Evolutionary conservation across 2,888 invertebrate species (phyloP), one percentile per base, ranked within the genome.

Genomic region (Caenorhabditis sulstoni): DNA sequence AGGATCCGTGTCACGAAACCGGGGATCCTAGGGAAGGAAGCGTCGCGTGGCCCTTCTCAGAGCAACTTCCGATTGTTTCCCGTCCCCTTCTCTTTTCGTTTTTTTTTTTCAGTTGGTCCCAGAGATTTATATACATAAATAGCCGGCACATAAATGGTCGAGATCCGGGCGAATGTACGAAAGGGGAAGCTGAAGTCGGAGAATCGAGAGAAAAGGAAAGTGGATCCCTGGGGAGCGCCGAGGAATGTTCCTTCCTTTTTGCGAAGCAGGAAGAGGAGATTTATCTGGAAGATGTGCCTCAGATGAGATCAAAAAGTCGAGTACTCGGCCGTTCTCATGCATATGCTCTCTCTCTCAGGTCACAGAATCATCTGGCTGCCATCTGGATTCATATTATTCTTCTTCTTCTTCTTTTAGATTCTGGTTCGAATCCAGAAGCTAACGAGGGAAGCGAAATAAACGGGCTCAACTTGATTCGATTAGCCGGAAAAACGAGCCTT

Each of bases 31-130:
- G 29, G 29, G 18, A 49, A 65, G 73, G 73, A 73, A 73, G 49
- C 73, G 49, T 73, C 58, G 73, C 73, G 64, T 73, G 73, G 58
- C 47, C 35, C 52, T 64, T 58, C 57, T 7, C 29, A 29, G 29
- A 29, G 58, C 22, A 44, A 64, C 64, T 64, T 73, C 73, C 71
- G 62, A 71, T 71, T 71, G 57, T 62, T 71, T 71, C 70, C 62
- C 18, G 16, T 22, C 47, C 41, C 23, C 49, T 39, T 37, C 14
- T 18, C 39, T 64, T 64, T 71, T 22, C 29, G 62, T n/a, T n/a
- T n/a, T 18, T 12, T 12, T 45, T 37, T 35, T 47, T 29, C 50
- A n/a, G 64, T 65, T 41, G 55, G 41, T 52, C 29, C 39, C 61
- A 45, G 49, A 41, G 11, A 61, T 57, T 39, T 47, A 49, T 62